Base-by-base conservation (phyloP, 2,888 invertebrate genomes). In the Rhodophaea formosa region DNA sequence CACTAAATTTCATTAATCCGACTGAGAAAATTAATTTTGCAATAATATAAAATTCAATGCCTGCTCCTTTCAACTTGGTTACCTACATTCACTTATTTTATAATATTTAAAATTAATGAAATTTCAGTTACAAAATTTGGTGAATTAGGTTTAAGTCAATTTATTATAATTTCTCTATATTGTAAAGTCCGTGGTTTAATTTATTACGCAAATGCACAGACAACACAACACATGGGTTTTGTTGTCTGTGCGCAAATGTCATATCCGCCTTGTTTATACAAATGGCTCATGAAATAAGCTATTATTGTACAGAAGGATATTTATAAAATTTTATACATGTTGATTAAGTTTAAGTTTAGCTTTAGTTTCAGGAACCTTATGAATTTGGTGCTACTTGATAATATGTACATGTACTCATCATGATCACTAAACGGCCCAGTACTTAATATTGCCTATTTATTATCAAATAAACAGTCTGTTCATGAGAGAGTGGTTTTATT, bases 391-490 rank as follows among this genome's bases (percentile, higher is more conserved):
- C 86, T 86, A 85, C 67, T 66, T 69, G 72, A 71, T 74, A 67
- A 72, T 73, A 73, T 66, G 65, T 63, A 64, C 63, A 63, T 65
- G 59, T 59, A 64, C 64, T 53, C 55, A 63, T 59, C 47, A 55
- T 7, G 6, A 44, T 54, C 29, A 55, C 53, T 59, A 60, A 70
- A 72, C 72, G 80, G 79, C 76, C 71, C 70, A 78, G 83, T 87
- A 87, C 85, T 86, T 85, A 84, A 72, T 68, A 74, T 76, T 79
- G 78, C 73, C 75, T 84, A 82, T 84, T 82, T 79, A 78, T 82
- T 80, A 77, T 75, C 72, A 67, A 84, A 81, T 86, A 86, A 79
- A 75, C 71, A 84, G 67, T 79, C 70, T 84, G 83, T 86, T 85
- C 81, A 69, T 72, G 75, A 62, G 53, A 39, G 7, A 58, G 45